Conservation (phyloP, 2,797 vertebrate species). For the Tokudaia tokunoshimensis region DNA sequence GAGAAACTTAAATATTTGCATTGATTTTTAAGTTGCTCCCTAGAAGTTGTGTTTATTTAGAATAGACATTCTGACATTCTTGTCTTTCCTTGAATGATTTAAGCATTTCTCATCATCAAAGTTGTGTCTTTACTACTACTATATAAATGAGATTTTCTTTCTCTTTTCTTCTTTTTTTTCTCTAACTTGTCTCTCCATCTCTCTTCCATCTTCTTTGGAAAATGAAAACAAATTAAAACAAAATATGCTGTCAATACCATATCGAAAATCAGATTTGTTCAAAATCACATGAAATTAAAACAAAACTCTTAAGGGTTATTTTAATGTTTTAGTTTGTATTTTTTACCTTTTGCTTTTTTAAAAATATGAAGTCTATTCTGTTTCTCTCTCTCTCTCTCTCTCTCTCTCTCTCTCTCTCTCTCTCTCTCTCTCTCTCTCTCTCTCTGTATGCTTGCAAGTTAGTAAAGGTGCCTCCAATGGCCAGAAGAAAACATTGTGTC, state of each 20-base stretch:
- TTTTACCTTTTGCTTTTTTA: neutral
- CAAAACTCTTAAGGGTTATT: neutral
- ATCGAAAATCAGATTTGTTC: neutral
- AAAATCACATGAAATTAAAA: neutral
- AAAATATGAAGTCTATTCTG: no score
- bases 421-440: no score
- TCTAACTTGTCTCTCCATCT: neutral
- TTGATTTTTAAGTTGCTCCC: neutral
- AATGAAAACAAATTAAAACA: neutral
- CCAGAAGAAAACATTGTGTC: neutral
- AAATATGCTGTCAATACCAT: neutral
- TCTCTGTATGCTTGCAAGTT: neutral
- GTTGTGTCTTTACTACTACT: neutral
- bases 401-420: no score
- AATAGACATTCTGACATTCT: neutral
- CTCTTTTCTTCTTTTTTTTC: neutral
- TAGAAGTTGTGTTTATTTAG: neutral
- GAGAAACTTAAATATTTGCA: neutral
- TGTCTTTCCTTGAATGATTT: neutral
- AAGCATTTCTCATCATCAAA: neutral
- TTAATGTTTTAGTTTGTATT: neutral
- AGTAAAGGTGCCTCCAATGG: no score
- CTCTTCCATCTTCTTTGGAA: slow-evolving; percentile 1
- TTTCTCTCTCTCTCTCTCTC: no score
- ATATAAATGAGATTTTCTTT: neutral